phyloP scores from a whole-genome alignment of 2,888 invertebrate species.

The Furcula furcula region DNA sequence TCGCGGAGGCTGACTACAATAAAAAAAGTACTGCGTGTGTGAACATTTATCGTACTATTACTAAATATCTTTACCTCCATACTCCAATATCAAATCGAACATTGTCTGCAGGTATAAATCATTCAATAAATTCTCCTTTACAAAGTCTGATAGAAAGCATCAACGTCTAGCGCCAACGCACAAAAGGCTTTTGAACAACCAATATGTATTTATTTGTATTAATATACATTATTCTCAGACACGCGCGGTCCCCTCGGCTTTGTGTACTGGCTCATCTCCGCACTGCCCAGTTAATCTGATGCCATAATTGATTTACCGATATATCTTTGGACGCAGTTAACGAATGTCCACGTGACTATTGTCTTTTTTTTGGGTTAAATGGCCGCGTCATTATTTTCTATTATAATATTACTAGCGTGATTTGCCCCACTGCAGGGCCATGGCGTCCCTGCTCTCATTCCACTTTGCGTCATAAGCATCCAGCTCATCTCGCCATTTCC shows the following conservation, averaged over 20 bases:
- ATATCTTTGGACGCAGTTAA: conserved; percentile 31
- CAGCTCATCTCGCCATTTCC: no score
- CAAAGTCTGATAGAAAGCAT: not conserved
- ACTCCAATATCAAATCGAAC: no score
- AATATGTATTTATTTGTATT: conserved; percentile 6
- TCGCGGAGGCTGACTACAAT: no score
- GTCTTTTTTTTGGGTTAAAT: no score
- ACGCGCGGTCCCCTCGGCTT: conserved; percentile 51
- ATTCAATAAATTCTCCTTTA: not conserved
- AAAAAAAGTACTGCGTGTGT: no score
- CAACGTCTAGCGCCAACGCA: not conserved
- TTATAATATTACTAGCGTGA: no score
- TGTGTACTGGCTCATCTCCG: conserved; percentile 64
- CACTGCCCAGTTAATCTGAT: conserved; percentile 59
- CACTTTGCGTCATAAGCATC: no score
- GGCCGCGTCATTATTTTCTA: no score
- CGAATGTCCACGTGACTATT: conserved; percentile 17
- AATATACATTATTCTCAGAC: conserved; percentile 58
- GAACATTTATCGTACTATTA: no score
- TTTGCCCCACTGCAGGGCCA: no score
- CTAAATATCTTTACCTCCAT: no score
- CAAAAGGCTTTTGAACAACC: conserved; percentile 25
- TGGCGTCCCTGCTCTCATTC: no score
- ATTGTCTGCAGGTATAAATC: not conserved
- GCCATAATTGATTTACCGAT: conserved; percentile 53